These are phyloP conservation scores for Rallus limicola DNA, from an alignment of 2,113 vertebrate genomes.

Conservation along the genomic window DNA sequence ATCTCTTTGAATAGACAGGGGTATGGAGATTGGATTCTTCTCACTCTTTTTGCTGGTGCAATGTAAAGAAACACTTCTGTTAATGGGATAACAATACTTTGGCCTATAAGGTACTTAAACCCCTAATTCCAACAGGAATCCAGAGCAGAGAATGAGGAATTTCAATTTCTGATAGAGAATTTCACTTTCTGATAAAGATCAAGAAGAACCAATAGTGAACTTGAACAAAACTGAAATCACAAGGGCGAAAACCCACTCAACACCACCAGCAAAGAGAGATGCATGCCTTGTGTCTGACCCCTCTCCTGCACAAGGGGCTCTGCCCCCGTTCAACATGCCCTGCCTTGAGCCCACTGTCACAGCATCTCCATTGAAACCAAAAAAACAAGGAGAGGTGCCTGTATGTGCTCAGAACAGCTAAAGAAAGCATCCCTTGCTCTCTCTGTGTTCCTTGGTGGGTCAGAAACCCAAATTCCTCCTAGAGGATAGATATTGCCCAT, in stretches of 20 bases:
- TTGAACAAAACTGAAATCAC: not conserved
- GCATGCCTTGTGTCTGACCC: accelerated
- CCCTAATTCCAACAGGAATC: not conserved
- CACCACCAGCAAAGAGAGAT: not conserved
- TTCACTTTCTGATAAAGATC: not conserved
- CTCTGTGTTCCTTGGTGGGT: not conserved
- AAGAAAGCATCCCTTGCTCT: not conserved
- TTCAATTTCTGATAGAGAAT: not conserved
- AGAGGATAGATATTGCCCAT: not conserved
- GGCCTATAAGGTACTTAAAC: not conserved
- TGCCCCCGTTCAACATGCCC: accelerated
- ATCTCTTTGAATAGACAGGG: not conserved
- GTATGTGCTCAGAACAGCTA: not conserved
- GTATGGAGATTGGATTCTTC: not conserved
- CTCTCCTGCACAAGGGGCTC: not conserved
- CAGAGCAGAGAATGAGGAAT: not conserved
- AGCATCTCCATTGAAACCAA: not conserved
- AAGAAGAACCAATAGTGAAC: not conserved
- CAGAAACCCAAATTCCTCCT: not conserved
- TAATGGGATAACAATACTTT: no score
- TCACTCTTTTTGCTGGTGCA: not conserved
- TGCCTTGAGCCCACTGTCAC: not conserved
- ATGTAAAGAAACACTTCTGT: no score
- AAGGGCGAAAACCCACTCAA: not conserved
- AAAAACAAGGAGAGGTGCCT: not conserved